Percentiles rank a stretch among this genome's conserved stretches.
Conservation (phyloP, 2,797 vertebrate genomes). For the Epinephelus coioides region DNA sequence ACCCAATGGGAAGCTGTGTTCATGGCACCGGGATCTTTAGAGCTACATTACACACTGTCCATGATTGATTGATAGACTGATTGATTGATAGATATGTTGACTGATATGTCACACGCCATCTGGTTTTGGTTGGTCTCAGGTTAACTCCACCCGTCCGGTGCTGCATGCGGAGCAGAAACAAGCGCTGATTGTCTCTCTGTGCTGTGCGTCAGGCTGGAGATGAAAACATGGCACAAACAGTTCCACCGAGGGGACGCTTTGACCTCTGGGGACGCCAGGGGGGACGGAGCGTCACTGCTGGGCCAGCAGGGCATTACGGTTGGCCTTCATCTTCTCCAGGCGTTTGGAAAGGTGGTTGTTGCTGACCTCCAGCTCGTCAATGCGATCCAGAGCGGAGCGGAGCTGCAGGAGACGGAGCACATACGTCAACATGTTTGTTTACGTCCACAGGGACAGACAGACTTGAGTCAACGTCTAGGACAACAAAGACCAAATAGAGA, state of each 20-base stretch:
- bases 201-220: background rate
- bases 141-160: conserved; percentile 8
- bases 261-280: too few species aligned
- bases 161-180: conserved; percentile 26
- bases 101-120: too few species aligned
- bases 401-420: conserved; percentile 81
- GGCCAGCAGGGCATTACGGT: conserved; percentile 89
- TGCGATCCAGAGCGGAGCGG: conserved; percentile 91
- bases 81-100: background rate
- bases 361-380: conserved; percentile 91
- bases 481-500: too few species aligned
- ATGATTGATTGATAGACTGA: background rate
- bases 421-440: too few species aligned
- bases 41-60: conserved; percentile 14
- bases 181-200: conserved; percentile 7
- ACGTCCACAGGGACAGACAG: too few species aligned
- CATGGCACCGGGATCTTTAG: background rate
- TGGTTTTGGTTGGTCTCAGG: background rate
- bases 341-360: conserved; percentile 93
- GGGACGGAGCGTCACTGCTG: conserved; percentile 86
- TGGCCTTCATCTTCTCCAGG: conserved; percentile 97
- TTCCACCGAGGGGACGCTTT: too few species aligned
- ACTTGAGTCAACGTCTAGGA: too few species aligned
- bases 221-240: background rate
- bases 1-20: background rate